A percentile compares a stretch with the other conserved stretches of the same genome.
phyloP scores from a whole-genome alignment of 2,797 vertebrate species.

The Morelia viridis region DNA sequence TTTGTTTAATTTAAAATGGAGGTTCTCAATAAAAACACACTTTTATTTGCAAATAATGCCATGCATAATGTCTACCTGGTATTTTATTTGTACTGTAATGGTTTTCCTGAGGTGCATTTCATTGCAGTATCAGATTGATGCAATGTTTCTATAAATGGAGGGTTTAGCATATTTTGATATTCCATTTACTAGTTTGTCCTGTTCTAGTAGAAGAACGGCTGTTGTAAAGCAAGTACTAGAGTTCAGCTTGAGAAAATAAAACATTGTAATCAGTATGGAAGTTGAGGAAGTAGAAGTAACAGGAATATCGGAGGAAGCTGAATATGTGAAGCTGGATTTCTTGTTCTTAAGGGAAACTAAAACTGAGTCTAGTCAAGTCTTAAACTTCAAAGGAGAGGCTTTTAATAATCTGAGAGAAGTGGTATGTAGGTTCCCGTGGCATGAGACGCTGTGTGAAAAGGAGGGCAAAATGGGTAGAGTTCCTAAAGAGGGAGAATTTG shows the following conservation, averaged over 20 bases:
- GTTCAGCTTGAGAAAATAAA: background rate
- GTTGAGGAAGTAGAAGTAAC: background rate
- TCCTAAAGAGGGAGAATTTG: background rate
- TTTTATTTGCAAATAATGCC: background rate
- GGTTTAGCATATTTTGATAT: background rate
- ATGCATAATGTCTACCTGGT: background rate
- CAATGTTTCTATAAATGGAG: background rate
- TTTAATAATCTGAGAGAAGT: background rate
- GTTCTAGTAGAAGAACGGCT: background rate
- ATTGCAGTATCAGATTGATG: background rate
- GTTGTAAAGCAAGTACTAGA: background rate
- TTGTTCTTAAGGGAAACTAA: background rate
- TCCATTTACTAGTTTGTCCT: background rate
- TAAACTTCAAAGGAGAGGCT: background rate
- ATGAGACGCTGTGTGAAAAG: background rate
- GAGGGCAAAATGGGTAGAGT: background rate
- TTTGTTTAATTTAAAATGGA: background rate
- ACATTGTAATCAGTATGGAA: background rate
- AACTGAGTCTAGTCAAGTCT: background rate
- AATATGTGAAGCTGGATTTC: background rate
- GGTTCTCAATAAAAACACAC: background rate
- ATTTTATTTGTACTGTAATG: background rate
- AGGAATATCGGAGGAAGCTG: background rate
- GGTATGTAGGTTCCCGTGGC: background rate
- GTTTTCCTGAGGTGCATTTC: background rate